Conservation (phyloP, 2,888 invertebrate genomes). For the Kryphioiulus occultus region DNA sequence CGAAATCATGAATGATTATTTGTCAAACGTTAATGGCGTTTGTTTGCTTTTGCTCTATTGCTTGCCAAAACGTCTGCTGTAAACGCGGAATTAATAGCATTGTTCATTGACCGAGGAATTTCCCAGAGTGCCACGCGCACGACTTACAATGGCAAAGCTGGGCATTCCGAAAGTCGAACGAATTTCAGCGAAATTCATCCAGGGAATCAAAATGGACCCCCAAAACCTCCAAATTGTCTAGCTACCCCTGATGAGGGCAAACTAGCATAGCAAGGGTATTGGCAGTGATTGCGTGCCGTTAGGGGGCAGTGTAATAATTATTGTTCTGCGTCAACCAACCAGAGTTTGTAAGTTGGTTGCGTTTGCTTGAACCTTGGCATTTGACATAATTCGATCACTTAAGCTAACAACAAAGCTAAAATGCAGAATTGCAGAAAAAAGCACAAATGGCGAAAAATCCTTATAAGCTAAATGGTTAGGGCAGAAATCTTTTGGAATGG, state of each 20-base stretch:
- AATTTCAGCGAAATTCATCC: background rate
- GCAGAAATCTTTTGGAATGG: too few species aligned
- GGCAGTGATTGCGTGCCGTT: background rate
- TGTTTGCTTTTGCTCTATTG: constrained; percentile 35
- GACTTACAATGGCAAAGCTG: background rate
- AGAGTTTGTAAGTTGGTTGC: too few species aligned
- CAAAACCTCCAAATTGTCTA: background rate
- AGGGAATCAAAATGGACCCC: background rate
- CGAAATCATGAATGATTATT: constrained; percentile 31
- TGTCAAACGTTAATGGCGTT: constrained; percentile 31
- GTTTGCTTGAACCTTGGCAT: too few species aligned
- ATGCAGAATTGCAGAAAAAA: too few species aligned
- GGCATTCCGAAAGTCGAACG: background rate
- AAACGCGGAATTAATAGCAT: constrained; percentile 31
- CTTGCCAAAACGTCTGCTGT: constrained; percentile 31
- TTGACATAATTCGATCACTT: too few species aligned
- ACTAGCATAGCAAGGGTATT: background rate
- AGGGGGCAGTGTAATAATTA: background rate
- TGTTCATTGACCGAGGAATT: constrained; percentile 35
- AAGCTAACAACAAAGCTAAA: too few species aligned
- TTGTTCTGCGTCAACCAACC: too few species aligned
- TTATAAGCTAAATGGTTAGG: too few species aligned
- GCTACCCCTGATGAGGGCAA: background rate
- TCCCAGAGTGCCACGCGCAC: background rate
- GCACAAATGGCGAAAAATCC: too few species aligned